phyloP scores from a whole-genome alignment of 1,140 invertebrate species.

The Trichogramma pretiosum region DNA sequence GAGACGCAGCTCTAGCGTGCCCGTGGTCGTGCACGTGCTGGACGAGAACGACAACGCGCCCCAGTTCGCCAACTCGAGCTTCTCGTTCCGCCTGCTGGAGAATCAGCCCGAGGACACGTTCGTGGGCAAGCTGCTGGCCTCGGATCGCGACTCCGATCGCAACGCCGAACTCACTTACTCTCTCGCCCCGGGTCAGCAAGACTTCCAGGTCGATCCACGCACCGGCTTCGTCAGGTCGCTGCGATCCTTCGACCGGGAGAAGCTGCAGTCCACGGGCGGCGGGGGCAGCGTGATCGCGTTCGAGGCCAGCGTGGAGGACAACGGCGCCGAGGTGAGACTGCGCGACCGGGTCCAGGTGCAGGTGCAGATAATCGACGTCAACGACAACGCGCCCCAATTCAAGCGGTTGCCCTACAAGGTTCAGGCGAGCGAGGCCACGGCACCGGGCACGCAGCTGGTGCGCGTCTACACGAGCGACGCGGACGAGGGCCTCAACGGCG shows the following conservation, averaged over 20 bases:
- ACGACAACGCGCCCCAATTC: constrained; percentile 87
- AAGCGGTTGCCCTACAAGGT: constrained; percentile 71
- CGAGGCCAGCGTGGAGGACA: constrained; percentile 80
- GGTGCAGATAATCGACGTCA: constrained; percentile 81
- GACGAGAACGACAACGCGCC: constrained; percentile 96
- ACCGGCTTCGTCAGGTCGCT: constrained; percentile 87
- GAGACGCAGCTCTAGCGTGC: constrained; percentile 70
- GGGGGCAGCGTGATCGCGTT: constrained; percentile 70
- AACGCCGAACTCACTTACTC: constrained; percentile 89
- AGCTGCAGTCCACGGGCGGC: constrained; percentile 64
- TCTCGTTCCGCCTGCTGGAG: constrained; percentile 77
- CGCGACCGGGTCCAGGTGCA: constrained; percentile 83
- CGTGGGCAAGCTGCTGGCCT: constrained; percentile 79
- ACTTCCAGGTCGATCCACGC: constrained; percentile 80
- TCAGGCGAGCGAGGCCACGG: constrained; percentile 74
- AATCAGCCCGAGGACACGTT: constrained; percentile 82
- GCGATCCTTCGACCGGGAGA: constrained; percentile 78
- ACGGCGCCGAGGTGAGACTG: constrained; percentile 68
- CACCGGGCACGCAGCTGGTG: constrained; percentile 69
- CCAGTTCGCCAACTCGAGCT: constrained; percentile 75
- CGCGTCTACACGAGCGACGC: constrained; percentile 77
- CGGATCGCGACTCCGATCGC: constrained; percentile 80
- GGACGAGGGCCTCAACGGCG: constrained; percentile 84
- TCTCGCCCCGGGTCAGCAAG: constrained; percentile 63
- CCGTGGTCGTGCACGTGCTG: constrained; percentile 81